Evolutionary conservation across 2,888 invertebrate species (phyloP).

Genomic region (Drosophila siamana): DNA sequence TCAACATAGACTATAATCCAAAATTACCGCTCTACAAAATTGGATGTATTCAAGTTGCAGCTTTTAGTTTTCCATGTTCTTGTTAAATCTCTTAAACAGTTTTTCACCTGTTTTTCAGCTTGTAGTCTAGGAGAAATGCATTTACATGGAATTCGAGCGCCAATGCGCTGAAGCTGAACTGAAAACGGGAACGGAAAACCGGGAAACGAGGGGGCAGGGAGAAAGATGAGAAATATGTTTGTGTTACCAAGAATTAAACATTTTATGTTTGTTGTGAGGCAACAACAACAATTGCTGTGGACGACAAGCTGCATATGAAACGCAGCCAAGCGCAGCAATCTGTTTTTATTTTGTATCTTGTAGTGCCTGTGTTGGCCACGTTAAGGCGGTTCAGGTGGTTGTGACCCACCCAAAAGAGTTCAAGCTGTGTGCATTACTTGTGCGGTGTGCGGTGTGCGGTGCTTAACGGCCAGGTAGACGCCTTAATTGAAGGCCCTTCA

Average conservation of each 20-base stretch:
- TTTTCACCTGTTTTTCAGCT: constrained; percentile 37
- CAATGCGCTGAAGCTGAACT: constrained; percentile 66
- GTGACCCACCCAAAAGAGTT: constrained; percentile 76
- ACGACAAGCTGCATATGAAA: constrained; percentile 45
- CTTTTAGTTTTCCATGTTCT: constrained; percentile 22
- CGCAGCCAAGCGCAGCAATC: constrained; percentile 61
- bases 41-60: background rate
- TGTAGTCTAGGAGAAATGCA: constrained; percentile 3
- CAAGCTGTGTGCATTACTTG: constrained; percentile 66
- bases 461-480: constrained; percentile 71
- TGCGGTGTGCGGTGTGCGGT: constrained; percentile 6
- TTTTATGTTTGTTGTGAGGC: constrained; percentile 70
- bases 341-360: background rate
- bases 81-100: constrained; percentile 21
- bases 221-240: constrained; percentile 53
- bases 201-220: background rate
- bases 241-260: constrained; percentile 70
- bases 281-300: constrained; percentile 35
- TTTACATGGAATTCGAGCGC: constrained; percentile 59
- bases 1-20: background rate
- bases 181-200: constrained; percentile 15
- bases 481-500: constrained; percentile 62
- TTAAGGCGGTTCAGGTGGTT: constrained; percentile 30
- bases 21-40: background rate
- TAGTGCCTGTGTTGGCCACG: background rate